A percentile compares a stretch with the other conserved stretches of the same genome.
Conservation (phyloP, 1,140 invertebrate species). For the Sycophila sp. region DNA sequence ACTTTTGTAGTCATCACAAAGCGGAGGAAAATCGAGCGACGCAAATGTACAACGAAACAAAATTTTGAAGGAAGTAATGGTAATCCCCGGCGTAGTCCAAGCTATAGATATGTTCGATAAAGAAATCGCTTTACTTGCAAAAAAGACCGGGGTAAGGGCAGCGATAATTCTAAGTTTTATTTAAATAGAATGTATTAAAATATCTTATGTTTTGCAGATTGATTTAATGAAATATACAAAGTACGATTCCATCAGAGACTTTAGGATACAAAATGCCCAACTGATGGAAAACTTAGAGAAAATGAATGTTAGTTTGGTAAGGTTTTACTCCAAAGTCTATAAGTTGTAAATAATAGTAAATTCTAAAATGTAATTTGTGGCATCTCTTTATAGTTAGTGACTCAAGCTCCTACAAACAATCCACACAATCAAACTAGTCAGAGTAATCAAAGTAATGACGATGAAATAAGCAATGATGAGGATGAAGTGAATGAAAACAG, state of each 20-base stretch:
- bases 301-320: conserved; percentile 54
- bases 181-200: not conserved
- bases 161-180: not conserved
- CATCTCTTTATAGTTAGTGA: no score
- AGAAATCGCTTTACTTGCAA: conserved; percentile 68
- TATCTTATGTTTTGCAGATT: conserved; percentile 43
- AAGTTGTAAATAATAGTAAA: no score
- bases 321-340: no score
- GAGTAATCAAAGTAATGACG: no score
- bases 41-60: conserved; percentile 65
- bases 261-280: conserved; percentile 65
- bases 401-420: no score
- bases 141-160: conserved; percentile 66
- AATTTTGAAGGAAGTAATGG: conserved; percentile 69
- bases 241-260: conserved; percentile 68
- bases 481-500: no score
- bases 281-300: conserved; percentile 64
- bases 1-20: conserved; percentile 52
- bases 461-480: no score
- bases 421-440: no score
- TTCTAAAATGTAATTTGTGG: no score
- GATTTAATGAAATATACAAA: conserved; percentile 68
- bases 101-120: conserved; percentile 72
- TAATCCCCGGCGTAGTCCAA: conserved; percentile 69
- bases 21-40: conserved; percentile 56